These are phyloP conservation scores for Ophioninae sp. DNA, from an alignment of 2,888 invertebrate genomes.

Conservation along the genomic window DNA sequence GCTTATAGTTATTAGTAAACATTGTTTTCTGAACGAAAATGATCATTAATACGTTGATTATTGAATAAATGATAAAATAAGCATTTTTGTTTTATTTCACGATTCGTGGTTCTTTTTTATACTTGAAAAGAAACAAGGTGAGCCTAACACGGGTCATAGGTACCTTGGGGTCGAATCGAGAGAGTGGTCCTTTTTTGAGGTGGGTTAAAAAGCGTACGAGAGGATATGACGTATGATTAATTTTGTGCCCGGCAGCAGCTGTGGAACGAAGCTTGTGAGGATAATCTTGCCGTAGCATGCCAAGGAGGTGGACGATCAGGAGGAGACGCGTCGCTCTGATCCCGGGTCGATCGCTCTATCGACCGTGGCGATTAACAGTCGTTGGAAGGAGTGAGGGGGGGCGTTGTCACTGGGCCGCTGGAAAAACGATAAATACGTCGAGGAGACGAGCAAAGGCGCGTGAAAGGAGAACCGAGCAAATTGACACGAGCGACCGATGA, in stretches of 20 bases:
- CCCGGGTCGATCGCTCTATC: slow-evolving; percentile 73
- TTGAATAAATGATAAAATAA: too few species aligned
- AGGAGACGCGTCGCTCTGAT: slow-evolving; percentile 73
- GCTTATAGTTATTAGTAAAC: too few species aligned
- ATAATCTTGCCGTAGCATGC: slow-evolving; percentile 78
- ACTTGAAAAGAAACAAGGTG: too few species aligned
- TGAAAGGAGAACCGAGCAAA: slow-evolving; percentile 62
- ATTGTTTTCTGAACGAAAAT: too few species aligned
- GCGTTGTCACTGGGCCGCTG: slow-evolving; percentile 36
- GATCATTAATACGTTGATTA: too few species aligned
- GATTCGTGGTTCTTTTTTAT: too few species aligned
- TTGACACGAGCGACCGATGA: slow-evolving; percentile 77
- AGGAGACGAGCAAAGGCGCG: slow-evolving; percentile 58
- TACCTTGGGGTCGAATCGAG: too few species aligned
- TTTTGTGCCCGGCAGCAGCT: slow-evolving; percentile 64
- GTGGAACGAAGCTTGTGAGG: slow-evolving; percentile 74
- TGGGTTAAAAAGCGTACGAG: neutral
- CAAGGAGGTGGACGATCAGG: slow-evolving; percentile 71
- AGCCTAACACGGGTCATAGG: too few species aligned
- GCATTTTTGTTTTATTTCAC: too few species aligned
- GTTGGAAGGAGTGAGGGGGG: slow-evolving; percentile 44
- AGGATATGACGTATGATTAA: neutral
- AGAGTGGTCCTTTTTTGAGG: neutral
- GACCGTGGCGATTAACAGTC: slow-evolving; percentile 69
- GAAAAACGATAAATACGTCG: slow-evolving; percentile 26